phyloP scores from a whole-genome alignment of 2,888 invertebrate genomes.

The Rhimphoctona megacephalus region DNA sequence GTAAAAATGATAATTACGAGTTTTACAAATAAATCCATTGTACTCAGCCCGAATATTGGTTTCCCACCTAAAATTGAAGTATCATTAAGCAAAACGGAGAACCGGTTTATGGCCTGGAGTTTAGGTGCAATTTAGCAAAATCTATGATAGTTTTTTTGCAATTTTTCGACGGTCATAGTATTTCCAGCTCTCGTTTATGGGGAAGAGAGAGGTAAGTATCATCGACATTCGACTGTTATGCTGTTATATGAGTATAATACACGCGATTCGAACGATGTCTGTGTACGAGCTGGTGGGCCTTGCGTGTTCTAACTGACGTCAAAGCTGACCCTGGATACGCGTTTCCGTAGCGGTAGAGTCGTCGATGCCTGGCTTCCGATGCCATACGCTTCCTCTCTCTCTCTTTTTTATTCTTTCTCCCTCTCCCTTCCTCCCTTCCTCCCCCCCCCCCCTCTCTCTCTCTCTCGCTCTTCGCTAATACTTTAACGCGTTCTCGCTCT shows the following conservation, averaged over 20 bases:
- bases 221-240: not conserved
- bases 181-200: not conserved
- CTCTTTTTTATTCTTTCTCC: constrained; percentile 22
- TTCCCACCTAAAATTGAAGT: not conserved
- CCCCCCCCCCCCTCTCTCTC: constrained; percentile 5
- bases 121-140: not conserved
- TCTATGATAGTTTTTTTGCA: not conserved
- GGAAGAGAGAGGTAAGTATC: not conserved
- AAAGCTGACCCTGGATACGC: constrained; percentile 83
- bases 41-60: not conserved
- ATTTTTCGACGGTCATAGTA: not conserved
- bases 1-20: not conserved
- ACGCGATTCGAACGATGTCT: constrained; percentile 19
- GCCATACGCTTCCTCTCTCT: constrained; percentile 53
- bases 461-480: not conserved
- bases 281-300: constrained; percentile 68
- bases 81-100: not conserved
- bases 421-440: not conserved
- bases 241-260: constrained; percentile 35
- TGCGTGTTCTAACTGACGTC: constrained; percentile 78
- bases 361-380: constrained; percentile 68
- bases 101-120: not conserved
- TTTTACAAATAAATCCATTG: not conserved
- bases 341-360: constrained; percentile 73
- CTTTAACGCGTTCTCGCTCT: constrained; percentile 28